Conservation (phyloP, 2,113 vertebrate genomes). For the Cebidichthys violaceus region DNA sequence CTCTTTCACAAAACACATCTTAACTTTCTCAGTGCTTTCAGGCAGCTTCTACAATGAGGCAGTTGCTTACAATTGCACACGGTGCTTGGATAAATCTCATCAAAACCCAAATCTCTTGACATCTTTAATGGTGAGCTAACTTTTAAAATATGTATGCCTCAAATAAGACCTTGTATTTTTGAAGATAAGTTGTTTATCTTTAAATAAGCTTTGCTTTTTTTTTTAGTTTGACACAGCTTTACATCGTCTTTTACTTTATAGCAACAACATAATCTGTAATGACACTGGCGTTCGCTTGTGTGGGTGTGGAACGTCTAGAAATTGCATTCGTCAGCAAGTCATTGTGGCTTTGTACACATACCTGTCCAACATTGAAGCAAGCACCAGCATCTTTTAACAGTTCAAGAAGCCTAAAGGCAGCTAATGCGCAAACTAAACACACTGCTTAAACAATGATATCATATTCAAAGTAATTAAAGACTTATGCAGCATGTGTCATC, state of each 20-base stretch:
- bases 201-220: neutral
- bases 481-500: neutral
- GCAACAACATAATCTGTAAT: neutral
- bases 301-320: neutral
- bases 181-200: neutral
- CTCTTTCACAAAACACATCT: constrained; percentile 32
- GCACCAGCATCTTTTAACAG: neutral
- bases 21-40: neutral
- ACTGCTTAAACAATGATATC: neutral
- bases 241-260: neutral
- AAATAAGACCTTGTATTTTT: neutral
- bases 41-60: neutral
- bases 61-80: neutral
- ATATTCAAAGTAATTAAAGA: neutral
- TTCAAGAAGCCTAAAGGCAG: neutral
- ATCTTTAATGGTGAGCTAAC: neutral
- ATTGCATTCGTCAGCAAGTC: constrained; percentile 3
- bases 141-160: neutral
- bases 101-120: neutral
- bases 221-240: neutral
- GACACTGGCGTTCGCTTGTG: neutral
- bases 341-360: neutral
- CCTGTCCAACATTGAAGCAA: neutral
- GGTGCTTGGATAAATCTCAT: neutral
- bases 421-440: neutral